A percentile compares a stretch with the other conserved stretches of the same genome.
Evolutionary conservation across 2,797 vertebrate genomes (phyloP).

Genomic region (Catamblyrhynchus diadema): DNA sequence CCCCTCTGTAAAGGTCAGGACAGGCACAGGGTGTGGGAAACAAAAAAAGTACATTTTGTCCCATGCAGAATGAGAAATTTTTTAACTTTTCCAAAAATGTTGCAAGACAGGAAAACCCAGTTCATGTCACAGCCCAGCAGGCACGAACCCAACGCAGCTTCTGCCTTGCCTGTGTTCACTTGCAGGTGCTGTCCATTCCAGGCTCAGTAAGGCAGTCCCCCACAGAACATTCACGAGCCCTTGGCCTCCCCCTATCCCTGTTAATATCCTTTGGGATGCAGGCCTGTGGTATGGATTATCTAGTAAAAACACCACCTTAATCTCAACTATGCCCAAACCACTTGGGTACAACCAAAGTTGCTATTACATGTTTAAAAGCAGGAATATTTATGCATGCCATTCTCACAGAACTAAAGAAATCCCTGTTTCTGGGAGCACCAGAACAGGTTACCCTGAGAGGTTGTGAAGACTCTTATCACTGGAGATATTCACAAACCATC

Average conservation of each 20-base stretch:
- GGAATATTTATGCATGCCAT: fast-evolving
- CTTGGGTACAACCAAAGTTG: not conserved
- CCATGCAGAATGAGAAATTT: not conserved
- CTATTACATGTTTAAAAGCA: not conserved
- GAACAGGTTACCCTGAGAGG: not conserved
- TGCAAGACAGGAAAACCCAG: constrained; percentile 44
- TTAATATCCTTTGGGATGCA: not conserved
- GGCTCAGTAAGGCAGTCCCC: not conserved
- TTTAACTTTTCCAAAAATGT: constrained; percentile 32
- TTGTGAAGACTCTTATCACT: not conserved
- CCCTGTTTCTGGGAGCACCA: not conserved
- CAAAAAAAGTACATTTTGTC: not conserved
- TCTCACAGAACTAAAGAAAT: not conserved
- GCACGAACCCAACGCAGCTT: not conserved
- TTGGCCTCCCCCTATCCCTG: no score
- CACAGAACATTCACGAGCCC: fast-evolving
- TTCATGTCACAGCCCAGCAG: not conserved
- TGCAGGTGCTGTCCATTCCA: not conserved
- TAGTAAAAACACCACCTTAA: not conserved
- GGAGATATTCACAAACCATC: not conserved
- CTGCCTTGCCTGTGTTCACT: not conserved
- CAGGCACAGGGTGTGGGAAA: fast-evolving
- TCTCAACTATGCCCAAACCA: not conserved
- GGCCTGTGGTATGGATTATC: not conserved
- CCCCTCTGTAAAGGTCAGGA: not conserved